Base-by-base conservation (phyloP, 2,797 vertebrate species). In the Epinephelus coioides region DNA sequence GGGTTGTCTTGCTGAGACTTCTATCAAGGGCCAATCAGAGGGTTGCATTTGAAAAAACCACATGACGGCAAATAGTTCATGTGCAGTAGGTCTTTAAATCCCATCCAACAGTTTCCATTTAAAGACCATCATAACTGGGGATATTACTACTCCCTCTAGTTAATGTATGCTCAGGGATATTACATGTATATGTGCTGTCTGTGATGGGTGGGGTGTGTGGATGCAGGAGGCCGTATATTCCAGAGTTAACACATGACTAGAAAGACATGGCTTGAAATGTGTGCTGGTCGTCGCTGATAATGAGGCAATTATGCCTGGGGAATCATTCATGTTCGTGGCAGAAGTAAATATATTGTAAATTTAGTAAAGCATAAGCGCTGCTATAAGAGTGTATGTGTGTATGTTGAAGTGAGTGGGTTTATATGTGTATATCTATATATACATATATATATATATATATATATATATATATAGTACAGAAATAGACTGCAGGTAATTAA, bases 401-500 rank as follows among this genome's bases (percentile, higher is more conserved):
- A 8, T 73, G 59, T 79, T 57, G 76, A 69, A 71, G 72, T 57
- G 61, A 30, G 38, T 54, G 68, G 44, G 23, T 84, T 86, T 86
- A 59, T 84, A 68, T 86, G 68, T 75, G 68, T 75, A 34, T 84
- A 69, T 75, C 27, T 71, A 60, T 86, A 59, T 71, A 60, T 86
- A 59, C 82, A 72, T 75, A 34, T 71, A 60, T 86, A 59, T 83
- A 72, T 75, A 34, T 27, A 27, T 27, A 27, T 27, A 27, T 27
- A 27, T 85, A 59, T 83, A 69, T 75, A 34, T 82, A 69, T 73
- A 34, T 71, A 56, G 47, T 57, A 71, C 60, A 78, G 74, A 85
- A 78, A 88, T 70, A 83, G 73, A 79, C 56, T 86, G 21, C 62
- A 83, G 76, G 84, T 90, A 89, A 92, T 91, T 90, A 89, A 90